Evolutionary conservation across 2,888 invertebrate species (phyloP), one percentile per base, ranked within the genome.

Genomic region (Drosophila colorata): DNA sequence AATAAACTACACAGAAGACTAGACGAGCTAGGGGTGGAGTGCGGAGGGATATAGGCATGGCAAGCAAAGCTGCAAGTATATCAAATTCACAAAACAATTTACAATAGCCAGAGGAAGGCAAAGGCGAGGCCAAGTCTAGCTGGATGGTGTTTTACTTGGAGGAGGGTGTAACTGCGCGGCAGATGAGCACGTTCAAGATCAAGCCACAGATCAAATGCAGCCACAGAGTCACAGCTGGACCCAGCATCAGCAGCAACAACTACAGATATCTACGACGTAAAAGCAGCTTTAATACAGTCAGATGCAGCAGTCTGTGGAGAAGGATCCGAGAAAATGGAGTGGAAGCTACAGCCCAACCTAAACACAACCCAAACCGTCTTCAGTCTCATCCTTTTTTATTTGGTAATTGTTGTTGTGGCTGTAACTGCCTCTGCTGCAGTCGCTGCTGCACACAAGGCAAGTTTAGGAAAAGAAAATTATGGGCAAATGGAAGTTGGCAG

Each of bases 41-140:
- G 28, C 2, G 5, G 23, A 8, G 53, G 37, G 11, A 23, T 18
- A 14, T 31, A 20, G 28, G 55, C 49, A 49, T 38, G 52, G 59
- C 43, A 38, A 56, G 46, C 37, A 57, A 35, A 56, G 51, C 70
- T 69, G 84, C 88, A 88, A 86, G 89, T 89, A 85, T 90, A 90
- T 90, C 87, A 89, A 89, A 88, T 89, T 90, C 88, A 87, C 88
- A 87, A 90, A 87, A 88, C 89, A 89, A 90, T 88, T 90, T 89
- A 88, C 89, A 90, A 89, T 78, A 76, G 71, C 61, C 67, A 60
- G 57, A 56, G 61, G 63, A 59, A 48, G 53, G 44, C 70, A 60
- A 53, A 47, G 38, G 41, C 41, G 52, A 41, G 52, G 52, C 52
- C 41, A 33, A 41, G 41, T n/a, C 13, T n/a, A 28, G 18, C 16